Base-by-base conservation (phyloP, 2,888 invertebrate species). In the Pammene aurita region DNA sequence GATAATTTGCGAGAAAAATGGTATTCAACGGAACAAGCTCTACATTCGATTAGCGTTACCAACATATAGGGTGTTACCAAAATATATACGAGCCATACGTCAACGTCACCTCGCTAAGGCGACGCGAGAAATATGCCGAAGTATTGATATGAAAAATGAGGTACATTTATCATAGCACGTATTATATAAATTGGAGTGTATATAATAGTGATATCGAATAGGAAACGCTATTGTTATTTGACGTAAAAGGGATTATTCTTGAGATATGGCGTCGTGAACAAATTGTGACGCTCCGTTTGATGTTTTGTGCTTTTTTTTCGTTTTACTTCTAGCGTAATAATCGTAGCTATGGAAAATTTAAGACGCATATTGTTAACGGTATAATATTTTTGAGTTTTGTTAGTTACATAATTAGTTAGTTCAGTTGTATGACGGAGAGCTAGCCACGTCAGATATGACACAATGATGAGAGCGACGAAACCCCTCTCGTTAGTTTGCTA, bases 21-120 rank as follows among this genome's bases (percentile, higher is more conserved):
- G 42, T 46, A 52, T 64, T 58, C 48, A 67, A 63, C 48, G 56
- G 7, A 80, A 76, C 77, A 55, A 69, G 80, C 80, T 83, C 80
- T 82, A 81, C 80, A 84, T 85, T 85, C 84, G 85, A 87, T 88
- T 88, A 85, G 76, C 75, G 78, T 52, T 61, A 34, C 66, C 77
- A 73, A 79, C 77, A 79, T 77, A 82, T 78, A 80, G 77, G 73
- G 67, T 80, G 83, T 79, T 81, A 75, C 77, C 70, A 67, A 75
- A 76, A 70, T 70, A 72, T 75, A 81, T 77, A 74, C 71, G 48
- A 74, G 63, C 77, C 74, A 84, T 87, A 82, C 77, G 81, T 87
- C 88, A 85, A 78, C 78, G 86, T 87, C 85, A 72, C 66, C 66
- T 67, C 71, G 56, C 69, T 42, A 70, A 63, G 65, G 71, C 71